phyloP scores from a whole-genome alignment of 2,888 invertebrate genomes.

The Dryomyza anilis region DNA sequence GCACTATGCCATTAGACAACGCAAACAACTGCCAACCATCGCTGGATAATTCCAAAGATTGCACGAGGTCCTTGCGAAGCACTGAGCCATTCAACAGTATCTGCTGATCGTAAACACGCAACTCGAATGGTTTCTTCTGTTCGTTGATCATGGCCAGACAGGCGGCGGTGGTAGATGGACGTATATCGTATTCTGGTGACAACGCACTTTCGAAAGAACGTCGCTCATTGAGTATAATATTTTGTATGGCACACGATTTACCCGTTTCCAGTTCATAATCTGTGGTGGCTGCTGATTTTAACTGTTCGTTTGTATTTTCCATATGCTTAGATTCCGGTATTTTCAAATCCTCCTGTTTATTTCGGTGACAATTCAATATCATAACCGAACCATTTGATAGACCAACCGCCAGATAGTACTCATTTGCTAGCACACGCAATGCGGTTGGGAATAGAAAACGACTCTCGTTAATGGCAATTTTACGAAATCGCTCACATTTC shows the following conservation, averaged over 20 bases:
- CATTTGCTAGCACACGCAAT: constrained; percentile 51
- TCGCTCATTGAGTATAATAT: constrained; percentile 57
- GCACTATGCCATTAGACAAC: constrained; percentile 50
- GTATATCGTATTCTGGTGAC: constrained; percentile 32
- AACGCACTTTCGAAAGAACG: constrained; percentile 33
- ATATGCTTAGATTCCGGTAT: constrained; percentile 11
- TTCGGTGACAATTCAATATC: constrained; percentile 51
- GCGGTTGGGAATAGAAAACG: constrained; percentile 56
- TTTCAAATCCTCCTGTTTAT: constrained; percentile 9
- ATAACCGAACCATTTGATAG: constrained; percentile 59
- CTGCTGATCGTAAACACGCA: constrained; percentile 54
- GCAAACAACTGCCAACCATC: constrained; percentile 55
- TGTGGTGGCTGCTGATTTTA: not conserved
- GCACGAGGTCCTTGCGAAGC: constrained; percentile 52
- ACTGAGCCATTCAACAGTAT: constrained; percentile 52
- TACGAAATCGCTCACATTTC: constrained; percentile 51
- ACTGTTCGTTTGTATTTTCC: not conserved
- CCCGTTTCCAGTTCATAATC: constrained; percentile 44
- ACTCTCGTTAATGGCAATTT: constrained; percentile 52
- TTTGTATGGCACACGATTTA: constrained; percentile 61
- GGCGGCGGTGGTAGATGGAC: constrained; percentile 48
- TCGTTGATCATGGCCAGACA: constrained; percentile 43
- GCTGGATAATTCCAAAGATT: constrained; percentile 51
- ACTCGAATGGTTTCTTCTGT: constrained; percentile 49
- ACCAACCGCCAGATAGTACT: constrained; percentile 54